Evolutionary conservation across 2,888 invertebrate genomes (phyloP).

Genomic region (Drosophila anomalata): DNA sequence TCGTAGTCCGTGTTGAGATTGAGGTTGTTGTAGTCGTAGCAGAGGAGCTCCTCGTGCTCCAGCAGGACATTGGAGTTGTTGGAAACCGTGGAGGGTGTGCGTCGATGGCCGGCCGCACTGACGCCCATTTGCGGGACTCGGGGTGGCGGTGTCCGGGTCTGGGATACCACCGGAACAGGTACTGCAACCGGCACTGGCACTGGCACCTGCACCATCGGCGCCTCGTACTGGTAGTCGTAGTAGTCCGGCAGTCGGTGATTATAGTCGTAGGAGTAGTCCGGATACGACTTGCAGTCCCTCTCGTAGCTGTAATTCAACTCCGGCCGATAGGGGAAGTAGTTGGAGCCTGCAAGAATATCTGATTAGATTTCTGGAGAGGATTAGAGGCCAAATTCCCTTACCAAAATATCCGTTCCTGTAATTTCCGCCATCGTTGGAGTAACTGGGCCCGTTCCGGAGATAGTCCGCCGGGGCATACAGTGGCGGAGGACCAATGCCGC

Average conservation of each 20-base stretch:
- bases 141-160: constrained; percentile 81
- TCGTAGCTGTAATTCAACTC: constrained; percentile 82
- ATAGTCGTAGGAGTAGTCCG: constrained; percentile 83
- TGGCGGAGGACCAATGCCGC: constrained; percentile 70
- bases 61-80: constrained; percentile 82
- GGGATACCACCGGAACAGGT: constrained; percentile 32
- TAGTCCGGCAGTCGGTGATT: constrained; percentile 82
- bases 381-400: constrained; percentile 40
- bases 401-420: constrained; percentile 83
- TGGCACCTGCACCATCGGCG: constrained; percentile 55
- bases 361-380: background rate
- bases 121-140: constrained; percentile 84
- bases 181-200: constrained; percentile 32
- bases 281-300: constrained; percentile 84
- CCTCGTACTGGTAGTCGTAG: constrained; percentile 82
- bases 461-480: constrained; percentile 81
- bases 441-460: constrained; percentile 80
- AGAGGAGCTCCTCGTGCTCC: constrained; percentile 83
- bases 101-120: constrained; percentile 86
- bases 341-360: constrained; percentile 74
- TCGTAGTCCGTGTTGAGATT: constrained; percentile 64
- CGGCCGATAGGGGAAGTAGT: constrained; percentile 83
- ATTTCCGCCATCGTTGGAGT: constrained; percentile 79
- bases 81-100: constrained; percentile 91
- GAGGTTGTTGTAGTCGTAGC: constrained; percentile 79